Conservation (phyloP, 2,113 vertebrate genomes). For the Misgurnus mizolepis region DNA sequence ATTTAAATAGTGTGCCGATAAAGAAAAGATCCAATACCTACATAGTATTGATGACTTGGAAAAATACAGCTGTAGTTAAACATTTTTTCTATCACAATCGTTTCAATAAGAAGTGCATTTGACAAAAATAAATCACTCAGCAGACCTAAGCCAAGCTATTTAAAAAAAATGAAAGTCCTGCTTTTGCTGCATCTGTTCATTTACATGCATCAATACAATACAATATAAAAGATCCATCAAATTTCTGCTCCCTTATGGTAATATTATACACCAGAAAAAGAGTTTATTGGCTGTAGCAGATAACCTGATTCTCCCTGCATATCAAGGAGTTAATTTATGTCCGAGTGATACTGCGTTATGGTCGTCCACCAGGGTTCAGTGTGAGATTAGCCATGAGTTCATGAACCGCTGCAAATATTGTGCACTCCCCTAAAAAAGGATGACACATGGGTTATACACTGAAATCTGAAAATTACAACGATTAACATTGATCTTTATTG, state of each 20-base stretch:
- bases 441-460: background rate
- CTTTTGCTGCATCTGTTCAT: conserved; percentile 47
- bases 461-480: background rate
- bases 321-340: conserved; percentile 49
- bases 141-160: conserved; percentile 35
- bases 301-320: conserved; percentile 58
- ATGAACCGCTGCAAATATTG: conserved; percentile 97
- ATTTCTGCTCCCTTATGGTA: conserved; percentile 65
- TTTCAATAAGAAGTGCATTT: conserved; percentile 92
- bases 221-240: conserved; percentile 53
- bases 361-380: conserved; percentile 88
- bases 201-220: conserved; percentile 42
- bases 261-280: conserved; percentile 51
- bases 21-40: conserved; percentile 66
- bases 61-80: conserved; percentile 94
- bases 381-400: conserved; percentile 98
- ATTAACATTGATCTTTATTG: background rate
- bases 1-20: conserved; percentile 83
- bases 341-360: conserved; percentile 72
- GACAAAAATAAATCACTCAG: conserved; percentile 72
- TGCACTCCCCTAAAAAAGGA: conserved; percentile 91
- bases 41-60: conserved; percentile 72
- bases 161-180: conserved; percentile 48
- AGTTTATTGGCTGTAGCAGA: conserved; percentile 66
- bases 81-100: conserved; percentile 75